Evolutionary conservation across 2,113 vertebrate genomes (phyloP).

Genomic region (Zosterops borbonicus): DNA sequence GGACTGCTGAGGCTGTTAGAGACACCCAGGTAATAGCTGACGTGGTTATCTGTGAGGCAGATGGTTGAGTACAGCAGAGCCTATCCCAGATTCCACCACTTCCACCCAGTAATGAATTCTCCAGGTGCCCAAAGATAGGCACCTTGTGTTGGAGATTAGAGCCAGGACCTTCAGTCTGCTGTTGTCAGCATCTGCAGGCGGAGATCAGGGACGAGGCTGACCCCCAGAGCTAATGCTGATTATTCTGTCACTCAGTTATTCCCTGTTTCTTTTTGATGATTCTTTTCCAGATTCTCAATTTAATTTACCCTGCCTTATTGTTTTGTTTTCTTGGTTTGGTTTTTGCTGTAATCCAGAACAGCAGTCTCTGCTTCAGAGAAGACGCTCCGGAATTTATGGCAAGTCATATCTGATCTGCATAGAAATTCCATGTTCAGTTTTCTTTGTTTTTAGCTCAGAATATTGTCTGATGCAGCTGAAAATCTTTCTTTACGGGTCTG

Average conservation of each 20-base stretch:
- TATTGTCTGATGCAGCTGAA: accelerated
- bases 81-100: neutral
- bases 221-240: neutral
- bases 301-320: neutral
- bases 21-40: neutral
- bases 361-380: neutral
- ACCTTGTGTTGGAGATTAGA: neutral
- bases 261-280: neutral
- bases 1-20: neutral
- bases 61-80: neutral
- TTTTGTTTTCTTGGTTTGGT: neutral
- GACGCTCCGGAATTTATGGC: neutral
- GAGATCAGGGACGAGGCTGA: neutral
- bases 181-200: neutral
- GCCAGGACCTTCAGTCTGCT: neutral
- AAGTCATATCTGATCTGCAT: neutral
- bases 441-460: conserved; percentile 7
- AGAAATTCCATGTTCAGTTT: neutral
- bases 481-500: neutral
- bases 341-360: neutral
- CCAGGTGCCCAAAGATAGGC: neutral
- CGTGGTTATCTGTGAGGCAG: neutral
- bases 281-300: neutral
- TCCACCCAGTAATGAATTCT: neutral
- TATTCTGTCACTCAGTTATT: neutral